Evolutionary conservation across 2,113 vertebrate genomes (phyloP).

Genomic region (Malurus melanocephalus): DNA sequence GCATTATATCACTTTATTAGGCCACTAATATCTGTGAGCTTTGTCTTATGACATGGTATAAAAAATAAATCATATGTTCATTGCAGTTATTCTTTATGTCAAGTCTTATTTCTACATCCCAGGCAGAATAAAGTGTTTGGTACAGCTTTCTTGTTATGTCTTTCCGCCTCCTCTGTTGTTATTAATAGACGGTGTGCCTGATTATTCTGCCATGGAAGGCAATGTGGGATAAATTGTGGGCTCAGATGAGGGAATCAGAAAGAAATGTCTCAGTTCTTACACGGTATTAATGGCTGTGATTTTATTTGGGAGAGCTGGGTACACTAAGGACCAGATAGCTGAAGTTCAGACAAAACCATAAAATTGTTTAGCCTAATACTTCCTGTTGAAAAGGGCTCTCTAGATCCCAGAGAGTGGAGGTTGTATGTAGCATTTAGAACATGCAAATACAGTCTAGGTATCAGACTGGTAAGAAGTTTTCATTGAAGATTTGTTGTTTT

Average conservation of each 20-base stretch:
- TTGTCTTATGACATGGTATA: conserved; percentile 10
- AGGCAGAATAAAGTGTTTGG: not conserved
- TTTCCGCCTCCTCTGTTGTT: conserved; percentile 12
- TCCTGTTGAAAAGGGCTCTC: not conserved
- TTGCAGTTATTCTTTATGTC: conserved; percentile 45
- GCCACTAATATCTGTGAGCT: conserved; percentile 3
- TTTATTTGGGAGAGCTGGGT: not conserved
- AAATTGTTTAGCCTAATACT: not conserved
- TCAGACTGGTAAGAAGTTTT: not conserved
- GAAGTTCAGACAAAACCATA: not conserved
- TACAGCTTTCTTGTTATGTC: conserved; percentile 1
- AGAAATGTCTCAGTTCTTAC: not conserved
- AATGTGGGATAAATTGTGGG: not conserved
- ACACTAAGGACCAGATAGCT: not conserved
- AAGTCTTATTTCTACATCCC: conserved; percentile 29
- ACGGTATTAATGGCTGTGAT: not conserved
- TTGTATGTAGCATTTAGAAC: not conserved
- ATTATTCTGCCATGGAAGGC: conserved; percentile 11
- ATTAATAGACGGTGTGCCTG: not conserved
- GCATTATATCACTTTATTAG: conserved; percentile 51
- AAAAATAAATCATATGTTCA: conserved; percentile 41
- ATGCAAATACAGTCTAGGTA: not conserved
- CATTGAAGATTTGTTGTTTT: not conserved
- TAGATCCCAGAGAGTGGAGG: not conserved
- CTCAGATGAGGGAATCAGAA: not conserved